A percentile compares a stretch with the other conserved stretches of the same genome.
phyloP scores from a whole-genome alignment of 2,113 vertebrate genomes.

The Embiotoca jacksoni region DNA sequence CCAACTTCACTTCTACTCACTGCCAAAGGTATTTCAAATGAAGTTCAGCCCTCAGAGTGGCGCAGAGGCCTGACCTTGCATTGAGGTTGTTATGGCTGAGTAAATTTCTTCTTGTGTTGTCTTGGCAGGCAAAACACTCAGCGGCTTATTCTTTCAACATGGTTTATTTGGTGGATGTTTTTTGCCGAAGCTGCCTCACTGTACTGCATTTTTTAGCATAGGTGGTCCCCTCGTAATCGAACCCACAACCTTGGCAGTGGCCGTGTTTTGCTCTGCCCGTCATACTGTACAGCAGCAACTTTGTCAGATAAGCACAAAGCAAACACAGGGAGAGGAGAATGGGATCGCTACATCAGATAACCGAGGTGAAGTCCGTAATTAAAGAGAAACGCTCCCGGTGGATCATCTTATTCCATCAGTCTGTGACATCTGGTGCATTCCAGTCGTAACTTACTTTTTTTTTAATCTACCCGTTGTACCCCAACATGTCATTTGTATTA shows the following conservation, averaged over 20 bases:
- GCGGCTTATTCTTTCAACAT: slow-evolving; percentile 40
- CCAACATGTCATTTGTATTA: no score
- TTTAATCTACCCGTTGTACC: no score
- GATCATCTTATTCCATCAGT: not conserved
- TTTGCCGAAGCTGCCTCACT: slow-evolving; percentile 2
- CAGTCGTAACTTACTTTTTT: not conserved
- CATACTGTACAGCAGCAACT: not conserved
- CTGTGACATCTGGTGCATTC: not conserved
- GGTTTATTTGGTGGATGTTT: slow-evolving; percentile 36
- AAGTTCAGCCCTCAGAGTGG: slow-evolving; percentile 43
- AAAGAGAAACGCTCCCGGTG: slow-evolving; percentile 7
- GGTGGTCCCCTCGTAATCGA: slow-evolving; percentile 46
- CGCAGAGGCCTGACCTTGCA: slow-evolving; percentile 51
- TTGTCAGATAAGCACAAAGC: slow-evolving; percentile 25
- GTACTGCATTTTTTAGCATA: slow-evolving; percentile 35
- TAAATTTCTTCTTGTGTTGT: slow-evolving; percentile 60
- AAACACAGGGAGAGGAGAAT: slow-evolving; percentile 16
- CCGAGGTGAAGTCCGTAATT: slow-evolving; percentile 20
- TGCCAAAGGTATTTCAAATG: slow-evolving; percentile 49
- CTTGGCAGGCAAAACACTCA: slow-evolving; percentile 44
- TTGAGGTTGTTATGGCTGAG: slow-evolving; percentile 54
- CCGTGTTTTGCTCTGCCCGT: not conserved
- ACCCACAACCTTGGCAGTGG: slow-evolving; percentile 51
- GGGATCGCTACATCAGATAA: slow-evolving; percentile 21
- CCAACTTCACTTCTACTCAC: not conserved